Evolutionary conservation across 2,888 invertebrate genomes (phyloP), one percentile per base, ranked within the genome.

Genomic region (Ephialtes manifestator): DNA sequence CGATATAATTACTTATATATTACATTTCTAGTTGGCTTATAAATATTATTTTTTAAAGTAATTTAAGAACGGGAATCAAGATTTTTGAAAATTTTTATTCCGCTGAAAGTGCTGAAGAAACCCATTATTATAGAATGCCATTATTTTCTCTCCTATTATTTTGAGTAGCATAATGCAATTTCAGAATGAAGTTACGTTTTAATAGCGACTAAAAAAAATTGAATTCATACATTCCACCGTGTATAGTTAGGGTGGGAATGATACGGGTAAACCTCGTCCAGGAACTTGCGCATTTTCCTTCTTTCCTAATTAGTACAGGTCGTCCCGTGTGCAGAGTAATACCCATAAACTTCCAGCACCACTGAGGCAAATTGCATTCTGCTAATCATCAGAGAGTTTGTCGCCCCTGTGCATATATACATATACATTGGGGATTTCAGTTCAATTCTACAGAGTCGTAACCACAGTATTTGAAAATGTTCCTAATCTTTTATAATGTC

Each of bases 241-340:
- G 15, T 15, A 15, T 46, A 15, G 13, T 48, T n/a, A 2, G 5
- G 4, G 18, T 18, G 7, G 18, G 18, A 51, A 51, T 18, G 7
- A n/a, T 18, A 18, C 5, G 8, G 35, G 4, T 2, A 10, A 43
- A 20, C 43, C 3, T 7, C 35, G 39, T 18, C 18, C 4, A 10
- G 20, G 0, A 35, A 39, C 18, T 39, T 39, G n/a, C 10, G 4
- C 1, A n/a, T 35, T 18, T 10, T 10, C 15, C 39, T 39, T 65
- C 10, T 39, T 55, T 15, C 28, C 70, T 63, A 79, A 83, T 83
- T 70, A 63, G 74, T 35, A 60, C 55, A 72, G 18, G 28, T 55
- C 24, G 31, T 43, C 5, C 35, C 35, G 18, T 11, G 46, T 53
- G 43, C 4, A 60, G 2, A 43, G 65, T 67, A 51, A 81, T 15